Conservation (phyloP, 2,888 invertebrate species). For the Dyspetes luteomarginatus region DNA sequence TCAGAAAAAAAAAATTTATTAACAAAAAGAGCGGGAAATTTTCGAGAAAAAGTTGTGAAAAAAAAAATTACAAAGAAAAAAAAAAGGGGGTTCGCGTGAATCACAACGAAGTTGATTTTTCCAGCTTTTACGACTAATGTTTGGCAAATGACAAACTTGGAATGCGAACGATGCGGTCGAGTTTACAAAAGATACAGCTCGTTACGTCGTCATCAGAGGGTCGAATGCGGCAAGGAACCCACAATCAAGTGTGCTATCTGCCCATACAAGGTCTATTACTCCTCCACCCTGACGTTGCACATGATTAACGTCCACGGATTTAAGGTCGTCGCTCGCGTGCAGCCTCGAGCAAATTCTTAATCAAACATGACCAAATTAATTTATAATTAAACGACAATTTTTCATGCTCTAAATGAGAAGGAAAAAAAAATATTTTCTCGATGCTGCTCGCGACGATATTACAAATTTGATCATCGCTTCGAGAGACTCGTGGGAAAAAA, state of each 20-base stretch:
- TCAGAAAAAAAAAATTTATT: neutral
- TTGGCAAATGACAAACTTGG: slow-evolving; percentile 65
- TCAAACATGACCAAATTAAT: neutral
- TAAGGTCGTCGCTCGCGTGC: slow-evolving; percentile 52
- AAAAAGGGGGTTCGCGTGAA: slow-evolving; percentile 42
- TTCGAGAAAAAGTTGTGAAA: neutral
- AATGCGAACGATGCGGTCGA: slow-evolving; percentile 65
- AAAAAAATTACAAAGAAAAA: slow-evolving; percentile 4
- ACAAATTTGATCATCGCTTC: too few species aligned
- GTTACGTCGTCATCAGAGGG: slow-evolving; percentile 63
- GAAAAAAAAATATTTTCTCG: neutral
- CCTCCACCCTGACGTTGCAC: slow-evolving; percentile 65
- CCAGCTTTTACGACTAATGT: slow-evolving; percentile 60
- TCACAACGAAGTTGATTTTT: slow-evolving; percentile 61
- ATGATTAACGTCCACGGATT: slow-evolving; percentile 67
- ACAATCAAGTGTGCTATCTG: slow-evolving; percentile 64
- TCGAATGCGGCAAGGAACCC: slow-evolving; percentile 65
- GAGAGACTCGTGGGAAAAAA: too few species aligned
- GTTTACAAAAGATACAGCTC: slow-evolving; percentile 65
- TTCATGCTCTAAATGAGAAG: neutral
- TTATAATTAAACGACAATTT: neutral
- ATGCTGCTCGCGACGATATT: slow-evolving; percentile 20
- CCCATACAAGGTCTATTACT: slow-evolving; percentile 68
- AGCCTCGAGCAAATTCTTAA: slow-evolving; percentile 27
- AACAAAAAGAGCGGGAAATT: neutral